phyloP scores from a whole-genome alignment of 1,140 invertebrate genomes.

The Drosophila suzukii region DNA sequence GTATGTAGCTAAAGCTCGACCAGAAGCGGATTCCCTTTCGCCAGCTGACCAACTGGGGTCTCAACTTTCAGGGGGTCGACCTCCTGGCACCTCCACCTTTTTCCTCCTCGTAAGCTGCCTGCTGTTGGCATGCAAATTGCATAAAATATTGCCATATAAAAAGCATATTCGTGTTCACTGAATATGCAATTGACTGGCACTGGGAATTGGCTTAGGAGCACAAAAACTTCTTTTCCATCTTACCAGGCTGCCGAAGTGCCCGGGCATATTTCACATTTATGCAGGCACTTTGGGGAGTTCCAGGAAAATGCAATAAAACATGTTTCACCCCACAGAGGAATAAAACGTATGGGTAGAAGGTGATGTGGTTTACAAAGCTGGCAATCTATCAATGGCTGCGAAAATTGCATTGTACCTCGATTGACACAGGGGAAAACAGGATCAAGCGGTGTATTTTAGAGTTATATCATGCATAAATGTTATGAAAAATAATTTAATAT shows the following conservation, averaged over 20 bases:
- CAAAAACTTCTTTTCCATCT: conserved; percentile 18
- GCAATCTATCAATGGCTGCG: conserved; percentile 22
- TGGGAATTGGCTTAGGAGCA: conserved; percentile 27
- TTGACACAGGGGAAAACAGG: background rate
- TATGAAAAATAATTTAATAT: no score
- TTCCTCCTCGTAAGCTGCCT: conserved; percentile 20
- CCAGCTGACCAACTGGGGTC: conserved; percentile 62
- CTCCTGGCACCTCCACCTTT: conserved; percentile 15
- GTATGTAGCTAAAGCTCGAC: background rate
- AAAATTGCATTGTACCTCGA: conserved; percentile 2
- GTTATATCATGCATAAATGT: no score
- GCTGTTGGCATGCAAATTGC: conserved; percentile 72
- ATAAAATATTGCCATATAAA: conserved; percentile 80
- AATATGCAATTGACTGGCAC: conserved; percentile 68
- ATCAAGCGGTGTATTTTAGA: background rate
- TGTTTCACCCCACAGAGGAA: conserved; percentile 3
- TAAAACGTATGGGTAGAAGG: conserved; percentile 1
- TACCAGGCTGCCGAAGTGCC: conserved; percentile 26
- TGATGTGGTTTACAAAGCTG: conserved; percentile 8
- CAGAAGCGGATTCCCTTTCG: conserved; percentile 20
- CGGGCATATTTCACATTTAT: conserved; percentile 50
- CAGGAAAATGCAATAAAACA: conserved; percentile 35
- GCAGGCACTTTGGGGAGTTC: conserved; percentile 27
- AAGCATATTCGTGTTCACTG: conserved; percentile 79
- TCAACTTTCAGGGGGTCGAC: conserved; percentile 56